Percentiles rank a stretch among this genome's conserved stretches.
Evolutionary conservation across 2,113 vertebrate genomes (phyloP).

Genomic region (Dinomys branickii): DNA sequence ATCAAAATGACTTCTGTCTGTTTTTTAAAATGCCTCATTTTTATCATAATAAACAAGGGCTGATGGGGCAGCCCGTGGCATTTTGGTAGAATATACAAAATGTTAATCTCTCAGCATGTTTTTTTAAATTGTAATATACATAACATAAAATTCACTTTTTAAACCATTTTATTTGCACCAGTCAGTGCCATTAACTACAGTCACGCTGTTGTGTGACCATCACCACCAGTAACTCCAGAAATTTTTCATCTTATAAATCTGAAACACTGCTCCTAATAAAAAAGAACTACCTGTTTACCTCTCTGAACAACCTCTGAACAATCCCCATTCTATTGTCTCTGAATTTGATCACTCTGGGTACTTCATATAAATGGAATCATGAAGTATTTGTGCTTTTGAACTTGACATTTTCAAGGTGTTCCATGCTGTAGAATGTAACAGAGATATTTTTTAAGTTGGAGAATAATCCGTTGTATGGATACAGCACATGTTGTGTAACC

Average conservation of each 20-base stretch:
- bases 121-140: neutral
- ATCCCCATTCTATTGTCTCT: neutral
- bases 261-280: neutral
- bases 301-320: neutral
- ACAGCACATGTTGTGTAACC: neutral
- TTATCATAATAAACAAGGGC: neutral
- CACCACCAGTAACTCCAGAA: neutral
- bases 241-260: neutral
- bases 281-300: neutral
- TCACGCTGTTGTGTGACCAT: neutral
- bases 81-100: constrained; percentile 66
- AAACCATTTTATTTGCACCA: neutral
- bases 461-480: neutral
- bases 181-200: neutral
- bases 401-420: neutral
- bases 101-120: constrained; percentile 48
- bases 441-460: neutral
- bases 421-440: neutral
- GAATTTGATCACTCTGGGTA: neutral
- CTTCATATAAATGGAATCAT: neutral
- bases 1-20: constrained; percentile 67
- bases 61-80: constrained; percentile 58
- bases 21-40: constrained; percentile 73
- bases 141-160: neutral
- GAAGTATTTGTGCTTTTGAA: neutral